Base-by-base conservation (phyloP, 2,797 vertebrate genomes). In the Artibeus jamaicensis region DNA sequence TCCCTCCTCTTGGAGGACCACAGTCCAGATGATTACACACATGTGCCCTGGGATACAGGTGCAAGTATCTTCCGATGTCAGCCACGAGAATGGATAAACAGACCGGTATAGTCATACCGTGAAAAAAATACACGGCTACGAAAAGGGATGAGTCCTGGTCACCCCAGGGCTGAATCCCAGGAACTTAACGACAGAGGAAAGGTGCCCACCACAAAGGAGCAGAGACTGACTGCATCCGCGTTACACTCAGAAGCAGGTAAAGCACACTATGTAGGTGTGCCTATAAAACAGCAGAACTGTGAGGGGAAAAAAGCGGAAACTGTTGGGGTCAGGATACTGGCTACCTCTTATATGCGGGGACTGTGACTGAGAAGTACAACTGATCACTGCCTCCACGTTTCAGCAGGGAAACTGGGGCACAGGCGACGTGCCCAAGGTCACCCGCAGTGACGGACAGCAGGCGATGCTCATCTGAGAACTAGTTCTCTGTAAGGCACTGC, bases 341-440 rank as follows among this genome's bases (percentile, higher is more conserved):
- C 42, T 5, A 53, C 10, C 37, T 84, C 9, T 34, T 70, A n/a
- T 1, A 26, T 26, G 29, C 29, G 11, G 15, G 16, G 29, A 3
- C 24, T 24, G 18, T 21, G 26, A 71, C 26, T 1, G n/a, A 77
- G 82, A 71, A 84, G 46, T 44, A 65, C 37, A 59, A 22, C 53
- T n/a, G 42, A 29, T n/a, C 42, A 74, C 0, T 78, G 39, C 53
- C n/a, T 59, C 79, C 37, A 50, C 22, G 57, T 73, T 71, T 53
- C 68, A 21, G 26, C 83, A 12, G 12, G 37, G 34, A 93, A 83
- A 86, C 59, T 24, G 84, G 88, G 55, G 82, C 65, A 68, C 16
- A 21, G n/a, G 22, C 37, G 19, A 26, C 68, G 62, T 39, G 16
- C 21, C 39, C 67, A 32, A 50, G 44, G 85, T 82, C 62, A 81